Base-by-base conservation (phyloP, 2,797 vertebrate species). In the Steatocranus sp. region DNA sequence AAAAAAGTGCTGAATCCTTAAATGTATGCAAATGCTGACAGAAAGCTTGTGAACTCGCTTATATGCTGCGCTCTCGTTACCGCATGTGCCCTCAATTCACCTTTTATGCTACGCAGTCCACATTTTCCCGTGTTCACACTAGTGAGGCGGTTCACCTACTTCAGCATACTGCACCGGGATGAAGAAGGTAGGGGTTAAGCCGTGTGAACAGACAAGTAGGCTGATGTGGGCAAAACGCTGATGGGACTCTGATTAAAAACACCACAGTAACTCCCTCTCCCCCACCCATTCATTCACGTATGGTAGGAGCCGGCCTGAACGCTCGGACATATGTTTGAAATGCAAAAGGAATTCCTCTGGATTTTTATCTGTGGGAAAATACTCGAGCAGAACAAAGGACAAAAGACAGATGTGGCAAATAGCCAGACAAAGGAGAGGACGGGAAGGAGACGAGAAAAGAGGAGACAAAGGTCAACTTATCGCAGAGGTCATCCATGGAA, bases 401-500 rank as follows among this genome's bases (percentile, higher is more conserved):
- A 94, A 93, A 88, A 90, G 93, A 91, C 92, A 91, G 86, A 94
- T 88, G 93, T 93, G 92, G 93, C 89, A 83, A 82, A 85, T 1
- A 48, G 86, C 90, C 91, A 93, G 85, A 63, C 38, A 41, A 70
- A 78, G 51, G 48, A 77, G 53, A 76, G 56, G 41, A 66, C 11
- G 43, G 76, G 36, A 66, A 70, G 61, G 34, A 63, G 61, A 74
- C 46, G 25, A 48, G 48, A 41, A 41, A 51, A 76, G 68, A 51
- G 11, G 70, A 58, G 38, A 48, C 68, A 80, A 82, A 83, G 87
- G 88, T 90, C 80, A 88, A 75, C 88, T 87, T 58, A 87, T 88
- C 73, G 63, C 43, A 76, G 90, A 82, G 90, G 91, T 92, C 89
- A 88, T 41, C 43, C 53, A 75, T 79, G 76, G 83, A 61, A 78